These are phyloP conservation scores for Reticulitermes speratus DNA, from an alignment of 1,140 invertebrate genomes.

Conservation along the genomic window DNA sequence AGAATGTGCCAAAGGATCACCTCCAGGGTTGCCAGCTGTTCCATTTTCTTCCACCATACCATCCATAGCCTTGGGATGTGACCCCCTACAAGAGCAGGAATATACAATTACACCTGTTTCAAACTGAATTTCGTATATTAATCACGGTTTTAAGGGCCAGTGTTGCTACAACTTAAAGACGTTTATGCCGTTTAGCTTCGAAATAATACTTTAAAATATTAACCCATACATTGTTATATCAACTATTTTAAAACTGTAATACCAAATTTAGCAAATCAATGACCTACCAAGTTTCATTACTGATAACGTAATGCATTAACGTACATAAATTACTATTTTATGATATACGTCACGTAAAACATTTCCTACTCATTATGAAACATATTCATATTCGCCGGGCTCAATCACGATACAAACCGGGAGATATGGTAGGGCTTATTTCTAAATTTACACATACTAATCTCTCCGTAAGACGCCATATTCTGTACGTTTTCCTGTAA, in stretches of 20 bases:
- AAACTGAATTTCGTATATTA: background rate
- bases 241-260: background rate
- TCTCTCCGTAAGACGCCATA: constrained; percentile 56
- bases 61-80: constrained; percentile 68
- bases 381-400: constrained; percentile 29
- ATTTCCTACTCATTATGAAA: background rate
- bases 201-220: background rate
- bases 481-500: constrained; percentile 49
- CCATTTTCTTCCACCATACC: constrained; percentile 87
- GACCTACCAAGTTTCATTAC: background rate
- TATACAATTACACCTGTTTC: background rate
- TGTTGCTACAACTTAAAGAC: constrained; percentile 1
- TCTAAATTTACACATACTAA: constrained; percentile 49
- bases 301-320: background rate
- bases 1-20: constrained; percentile 53
- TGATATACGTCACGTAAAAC: background rate
- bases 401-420: constrained; percentile 21
- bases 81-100: constrained; percentile 49
- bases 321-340: background rate
- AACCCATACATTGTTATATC: background rate
- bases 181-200: background rate
- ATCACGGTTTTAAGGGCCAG: background rate
- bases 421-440: constrained; percentile 38
- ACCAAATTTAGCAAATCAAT: background rate
- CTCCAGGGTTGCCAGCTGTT: constrained; percentile 60